Evolutionary conservation across 2,888 invertebrate genomes (phyloP).

Genomic region (Plusia festucae): DNA sequence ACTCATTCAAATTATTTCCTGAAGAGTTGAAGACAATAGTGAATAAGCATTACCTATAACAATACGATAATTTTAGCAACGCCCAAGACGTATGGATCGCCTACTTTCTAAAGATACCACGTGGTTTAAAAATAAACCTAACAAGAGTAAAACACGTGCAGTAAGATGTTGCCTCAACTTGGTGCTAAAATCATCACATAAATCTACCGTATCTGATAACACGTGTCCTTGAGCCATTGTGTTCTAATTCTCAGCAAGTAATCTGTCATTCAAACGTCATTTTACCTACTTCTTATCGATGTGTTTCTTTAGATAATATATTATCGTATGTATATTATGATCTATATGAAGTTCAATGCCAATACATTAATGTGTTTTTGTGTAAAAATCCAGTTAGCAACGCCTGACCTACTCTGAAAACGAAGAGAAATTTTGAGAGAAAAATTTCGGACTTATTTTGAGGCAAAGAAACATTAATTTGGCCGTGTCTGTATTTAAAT

Average conservation of each 20-base stretch:
- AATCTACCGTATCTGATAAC: constrained; percentile 47
- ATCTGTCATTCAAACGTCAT: constrained; percentile 42
- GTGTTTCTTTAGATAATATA: constrained; percentile 28
- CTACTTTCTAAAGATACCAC: constrained; percentile 1
- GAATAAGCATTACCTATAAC: too few species aligned
- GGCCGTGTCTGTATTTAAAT: not conserved
- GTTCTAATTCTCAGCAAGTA: constrained; percentile 32
- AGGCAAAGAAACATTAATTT: not conserved
- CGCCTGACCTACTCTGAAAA: not conserved
- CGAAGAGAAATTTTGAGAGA: not conserved
- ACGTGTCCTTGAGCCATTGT: constrained; percentile 45
- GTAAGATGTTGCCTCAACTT: constrained; percentile 9
- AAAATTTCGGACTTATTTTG: not conserved
- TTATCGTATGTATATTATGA: constrained; percentile 29
- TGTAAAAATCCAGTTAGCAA: constrained; percentile 11
- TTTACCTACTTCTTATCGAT: constrained; percentile 16
- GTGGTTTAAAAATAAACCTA: constrained; percentile 7
- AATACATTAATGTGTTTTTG: constrained; percentile 1
- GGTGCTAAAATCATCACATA: constrained; percentile 30
- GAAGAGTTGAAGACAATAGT: not conserved
- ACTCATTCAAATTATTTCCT: too few species aligned
- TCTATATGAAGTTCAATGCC: constrained; percentile 52
- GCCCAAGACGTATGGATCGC: constrained; percentile 3
- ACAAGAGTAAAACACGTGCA: constrained; percentile 14
- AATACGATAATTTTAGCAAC: constrained; percentile 1